Base-by-base conservation (phyloP, 2,888 invertebrate species). In the Troilus luridus region DNA sequence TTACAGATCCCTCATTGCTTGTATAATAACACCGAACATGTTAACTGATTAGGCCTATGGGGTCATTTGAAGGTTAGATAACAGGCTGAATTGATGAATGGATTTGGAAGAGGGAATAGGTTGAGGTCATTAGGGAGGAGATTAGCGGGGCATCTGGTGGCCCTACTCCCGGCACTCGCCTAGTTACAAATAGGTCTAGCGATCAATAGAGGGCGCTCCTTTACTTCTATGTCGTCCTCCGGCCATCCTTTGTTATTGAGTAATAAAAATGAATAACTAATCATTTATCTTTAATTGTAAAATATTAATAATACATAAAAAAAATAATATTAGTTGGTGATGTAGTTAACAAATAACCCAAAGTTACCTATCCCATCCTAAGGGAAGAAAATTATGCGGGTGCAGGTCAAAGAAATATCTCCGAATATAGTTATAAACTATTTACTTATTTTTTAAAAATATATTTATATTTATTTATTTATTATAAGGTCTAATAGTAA, bases 161-260 rank as follows among this genome's bases (percentile, higher is more conserved):
- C 27, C 72, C 27, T 17, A 17, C 24, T 24, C 67, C 24, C 67
- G 12, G 67, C 67, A n/a, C 27, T 24, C 72, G 6, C 17, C 72
- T 77, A 77, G 72, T 77, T 77, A 41, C 72, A 77, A 77, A 77
- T 77, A 77, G 72, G 72, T 27, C 72, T 77, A 77, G 72, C 72
- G 72, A 77, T 77, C 72, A 77, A 77, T 77, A 77, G 72, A 19
- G 17, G 19, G 27, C 72, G 72, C 72, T 77, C 7, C 41, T 77
- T 27, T 67, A 67, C 67, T 24, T 5, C 67, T 67, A 3, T 67
- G 24, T 14, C 14, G 27, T 0, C 1, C 24, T 27, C 11, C 24
- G 14, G 14, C 2, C 24, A 27, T 24, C 24, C 14, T 67, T 67
- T 12, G 24, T 24, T 67, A n/a, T 64, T 10, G 10, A 11, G 9